Evolutionary conservation across 2,797 vertebrate genomes (phyloP).

Genomic region (Erpetoichthys calabaricus): DNA sequence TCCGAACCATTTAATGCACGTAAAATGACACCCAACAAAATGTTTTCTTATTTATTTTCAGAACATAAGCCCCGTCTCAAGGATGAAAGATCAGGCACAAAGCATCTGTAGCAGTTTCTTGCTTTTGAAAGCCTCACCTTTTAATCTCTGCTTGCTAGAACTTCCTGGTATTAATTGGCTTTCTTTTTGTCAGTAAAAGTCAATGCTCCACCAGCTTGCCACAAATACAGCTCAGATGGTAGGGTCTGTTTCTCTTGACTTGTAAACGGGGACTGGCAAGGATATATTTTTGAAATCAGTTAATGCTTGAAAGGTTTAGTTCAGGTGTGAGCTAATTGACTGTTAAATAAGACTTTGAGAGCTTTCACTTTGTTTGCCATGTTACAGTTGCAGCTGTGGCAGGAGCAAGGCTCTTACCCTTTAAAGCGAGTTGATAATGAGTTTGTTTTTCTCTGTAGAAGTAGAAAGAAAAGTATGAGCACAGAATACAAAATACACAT

Average conservation of each 20-base stretch:
- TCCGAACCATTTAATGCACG: too few species aligned
- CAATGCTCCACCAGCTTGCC: background rate
- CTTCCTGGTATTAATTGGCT: constrained; percentile 1
- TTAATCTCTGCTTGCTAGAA: background rate
- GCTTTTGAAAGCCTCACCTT: constrained; percentile 1
- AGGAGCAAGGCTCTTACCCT: constrained; percentile 6
- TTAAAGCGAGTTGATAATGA: constrained; percentile 6
- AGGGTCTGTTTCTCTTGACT: constrained; percentile 3
- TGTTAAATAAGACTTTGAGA: constrained; percentile 46
- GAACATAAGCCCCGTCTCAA: too few species aligned
- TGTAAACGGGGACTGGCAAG: constrained; percentile 16
- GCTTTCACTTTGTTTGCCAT: constrained; percentile 16
- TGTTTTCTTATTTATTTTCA: too few species aligned
- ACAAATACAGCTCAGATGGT: background rate
- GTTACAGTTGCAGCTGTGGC: constrained; percentile 34
- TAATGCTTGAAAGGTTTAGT: constrained; percentile 40
- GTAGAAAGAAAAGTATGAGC: constrained; percentile 3
- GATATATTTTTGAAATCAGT: constrained; percentile 31
- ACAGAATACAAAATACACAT: constrained; percentile 2
- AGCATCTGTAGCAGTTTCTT: too few species aligned
- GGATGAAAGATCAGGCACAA: background rate
- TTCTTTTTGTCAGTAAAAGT: constrained; percentile 2
- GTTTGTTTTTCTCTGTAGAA: constrained; percentile 1
- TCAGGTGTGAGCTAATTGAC: constrained; percentile 50
- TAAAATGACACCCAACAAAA: too few species aligned